These are phyloP conservation scores for Phyllotis vaccarum DNA, from an alignment of 2,797 vertebrate genomes.

Conservation along the genomic window DNA sequence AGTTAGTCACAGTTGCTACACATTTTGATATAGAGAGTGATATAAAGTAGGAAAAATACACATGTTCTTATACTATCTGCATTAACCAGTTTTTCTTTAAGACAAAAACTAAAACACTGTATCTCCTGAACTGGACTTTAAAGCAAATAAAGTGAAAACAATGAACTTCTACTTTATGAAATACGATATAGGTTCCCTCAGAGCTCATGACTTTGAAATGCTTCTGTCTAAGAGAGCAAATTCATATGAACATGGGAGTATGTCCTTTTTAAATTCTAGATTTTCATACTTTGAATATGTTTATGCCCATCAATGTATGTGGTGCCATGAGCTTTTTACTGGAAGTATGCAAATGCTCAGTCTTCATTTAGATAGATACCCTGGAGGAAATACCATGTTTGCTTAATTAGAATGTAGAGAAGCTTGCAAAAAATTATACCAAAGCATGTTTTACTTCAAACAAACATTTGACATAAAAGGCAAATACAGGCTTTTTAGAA, in stretches of 20 bases:
- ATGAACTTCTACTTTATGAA: neutral
- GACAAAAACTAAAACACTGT: neutral
- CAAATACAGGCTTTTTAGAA: neutral
- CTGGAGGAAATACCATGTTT: neutral
- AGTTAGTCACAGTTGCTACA: neutral
- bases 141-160: slow-evolving; percentile 31
- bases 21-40: neutral
- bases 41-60: neutral
- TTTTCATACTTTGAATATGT: neutral
- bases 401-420: neutral
- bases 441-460: neutral
- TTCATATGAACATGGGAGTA: neutral
- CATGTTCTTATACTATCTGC: neutral
- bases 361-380: neutral
- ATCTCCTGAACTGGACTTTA: neutral
- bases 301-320: neutral
- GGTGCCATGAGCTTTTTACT: neutral
- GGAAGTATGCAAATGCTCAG: neutral
- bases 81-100: slow-evolving; percentile 18
- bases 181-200: slow-evolving; percentile 3
- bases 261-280: neutral
- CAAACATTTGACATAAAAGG: neutral
- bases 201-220: neutral
- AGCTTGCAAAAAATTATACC: neutral
- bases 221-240: neutral